Evolutionary conservation across 2,797 vertebrate species (phyloP).

Genomic region (Heliangelus exortis): DNA sequence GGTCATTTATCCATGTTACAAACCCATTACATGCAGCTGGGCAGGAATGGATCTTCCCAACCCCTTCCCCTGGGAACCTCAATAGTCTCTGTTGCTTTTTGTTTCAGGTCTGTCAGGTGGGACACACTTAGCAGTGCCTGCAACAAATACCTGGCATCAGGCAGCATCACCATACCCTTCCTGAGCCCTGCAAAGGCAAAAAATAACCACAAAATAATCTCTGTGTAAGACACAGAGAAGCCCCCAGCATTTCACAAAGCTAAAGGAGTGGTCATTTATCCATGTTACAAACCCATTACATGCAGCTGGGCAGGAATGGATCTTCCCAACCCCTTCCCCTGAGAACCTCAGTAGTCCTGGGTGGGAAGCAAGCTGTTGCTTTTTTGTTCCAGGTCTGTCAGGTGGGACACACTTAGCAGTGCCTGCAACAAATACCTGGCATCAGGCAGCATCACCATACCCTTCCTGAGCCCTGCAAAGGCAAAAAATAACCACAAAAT

Average conservation of each 20-base stretch:
- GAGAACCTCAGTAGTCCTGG: background rate
- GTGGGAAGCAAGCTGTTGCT: too few species aligned
- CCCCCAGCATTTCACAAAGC: background rate
- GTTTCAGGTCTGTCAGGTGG: conserved; percentile 3
- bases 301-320: background rate
- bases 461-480: background rate
- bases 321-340: background rate
- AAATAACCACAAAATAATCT: too few species aligned
- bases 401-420: background rate
- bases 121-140: background rate
- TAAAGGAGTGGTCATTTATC: background rate
- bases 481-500: background rate
- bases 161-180: background rate
- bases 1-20: background rate
- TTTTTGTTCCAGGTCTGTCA: background rate
- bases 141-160: background rate
- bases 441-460: background rate
- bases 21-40: background rate
- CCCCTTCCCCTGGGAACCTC: background rate
- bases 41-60: background rate
- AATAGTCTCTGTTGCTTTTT: background rate
- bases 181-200: rapidly evolving
- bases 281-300: background rate
- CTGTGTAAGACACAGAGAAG: background rate
- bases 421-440: background rate